phyloP scores from a whole-genome alignment of 2,888 invertebrate species.

The Cryptocephalus moraei region DNA sequence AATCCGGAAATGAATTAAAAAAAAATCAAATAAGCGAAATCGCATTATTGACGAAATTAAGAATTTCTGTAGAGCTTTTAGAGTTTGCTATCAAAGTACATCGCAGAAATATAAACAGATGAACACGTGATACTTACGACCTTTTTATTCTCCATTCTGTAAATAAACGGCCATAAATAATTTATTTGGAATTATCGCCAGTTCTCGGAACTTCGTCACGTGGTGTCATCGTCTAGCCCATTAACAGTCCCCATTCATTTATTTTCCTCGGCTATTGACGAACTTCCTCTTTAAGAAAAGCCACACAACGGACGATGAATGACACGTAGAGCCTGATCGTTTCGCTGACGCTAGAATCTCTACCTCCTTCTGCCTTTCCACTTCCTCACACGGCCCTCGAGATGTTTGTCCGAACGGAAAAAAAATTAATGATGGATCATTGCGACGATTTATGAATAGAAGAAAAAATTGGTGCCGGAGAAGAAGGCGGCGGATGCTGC shows the following conservation, averaged over 20 bases:
- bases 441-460: too few relatives aligned
- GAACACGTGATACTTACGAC: too few relatives aligned
- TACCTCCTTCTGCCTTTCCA: background rate
- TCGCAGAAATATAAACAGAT: too few relatives aligned
- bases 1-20: too few relatives aligned
- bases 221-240: slow-evolving; percentile 27
- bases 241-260: slow-evolving; percentile 12
- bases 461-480: too few relatives aligned
- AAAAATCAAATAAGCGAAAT: too few relatives aligned
- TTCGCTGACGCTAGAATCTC: background rate
- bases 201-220: slow-evolving; percentile 23
- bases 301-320: slow-evolving; percentile 24
- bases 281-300: slow-evolving; percentile 16
- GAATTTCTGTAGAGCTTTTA: too few relatives aligned
- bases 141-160: slow-evolving; percentile 8
- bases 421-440: background rate
- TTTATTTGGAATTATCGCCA: slow-evolving; percentile 30
- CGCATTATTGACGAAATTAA: too few relatives aligned
- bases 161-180: slow-evolving; percentile 29
- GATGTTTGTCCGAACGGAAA: background rate
- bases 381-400: slow-evolving; percentile 4
- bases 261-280: slow-evolving; percentile 24
- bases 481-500: too few relatives aligned
- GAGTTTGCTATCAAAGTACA: too few relatives aligned
- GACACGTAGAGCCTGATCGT: slow-evolving; percentile 25